Base-by-base conservation (phyloP, 2,888 invertebrate genomes). In the Strigamia crassipes region DNA sequence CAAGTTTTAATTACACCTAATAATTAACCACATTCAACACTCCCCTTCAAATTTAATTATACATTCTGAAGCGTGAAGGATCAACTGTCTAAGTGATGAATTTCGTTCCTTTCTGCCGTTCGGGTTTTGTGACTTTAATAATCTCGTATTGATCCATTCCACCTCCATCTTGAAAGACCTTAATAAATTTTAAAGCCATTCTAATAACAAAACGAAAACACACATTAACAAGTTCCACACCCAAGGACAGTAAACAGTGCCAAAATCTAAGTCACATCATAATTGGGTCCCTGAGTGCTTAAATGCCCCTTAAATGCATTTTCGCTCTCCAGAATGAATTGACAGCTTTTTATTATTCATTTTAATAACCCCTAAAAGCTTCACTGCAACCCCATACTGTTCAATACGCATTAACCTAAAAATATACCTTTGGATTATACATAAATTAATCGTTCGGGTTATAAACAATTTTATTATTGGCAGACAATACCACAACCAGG, bases 91-190 rank as follows among this genome's bases (percentile, higher is more conserved):
- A 18, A 61, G 18, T 18, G 21, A 61, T 61, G 61, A 61, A 10
- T 61, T 10, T 61, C 61, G 1, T 12, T n/a, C 9, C 18, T 23
- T 61, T 61, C 61, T 23, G 23, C 9, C 10, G n/a, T 61, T 61
- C 61, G 18, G 21, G n/a, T 61, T 61, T 61, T 18, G 61, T 61
- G 61, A 18, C 61, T 61, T 61, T 61, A 61, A 61, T 61, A 61
- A 61, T 61, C 61, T 23, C 18, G 2, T 61, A 61, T 61, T 61
- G 61, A 61, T 61, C 61, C 61, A 61, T 46, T 46, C 9, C 18
- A 61, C 21, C 23, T 18, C 18, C 23, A 61, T 23, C 61, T 61
- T 51, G 61, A 23, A 21, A 61, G 10, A 51, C 13, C 51, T 51
- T 51, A 51, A 51, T 51, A 51, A 51, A 51, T 51, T 18, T 61